Evolutionary conservation across 2,797 vertebrate species (phyloP).

Genomic region (Callimico goeldii): DNA sequence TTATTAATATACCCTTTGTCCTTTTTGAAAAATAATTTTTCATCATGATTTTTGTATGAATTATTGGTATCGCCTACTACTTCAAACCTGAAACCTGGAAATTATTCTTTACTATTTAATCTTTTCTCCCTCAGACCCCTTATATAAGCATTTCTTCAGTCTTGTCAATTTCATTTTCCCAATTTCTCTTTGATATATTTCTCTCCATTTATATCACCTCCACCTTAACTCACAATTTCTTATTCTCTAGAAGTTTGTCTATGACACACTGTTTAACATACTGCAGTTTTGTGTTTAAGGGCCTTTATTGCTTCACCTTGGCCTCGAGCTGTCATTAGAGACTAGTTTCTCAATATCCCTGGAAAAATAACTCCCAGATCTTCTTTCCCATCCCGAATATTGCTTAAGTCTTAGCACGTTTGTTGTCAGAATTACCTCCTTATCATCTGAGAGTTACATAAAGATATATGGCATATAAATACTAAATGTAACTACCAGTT

Average conservation of each 20-base stretch:
- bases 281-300: not conserved
- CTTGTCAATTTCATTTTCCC: not conserved
- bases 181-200: not conserved
- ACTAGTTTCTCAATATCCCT: not conserved
- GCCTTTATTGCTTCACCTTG: not conserved
- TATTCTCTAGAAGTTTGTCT: not conserved
- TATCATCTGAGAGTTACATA: not conserved
- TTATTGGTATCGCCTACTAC: not conserved
- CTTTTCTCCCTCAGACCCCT: not conserved
- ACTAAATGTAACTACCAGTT: not conserved
- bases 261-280: not conserved
- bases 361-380: not conserved
- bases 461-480: not conserved
- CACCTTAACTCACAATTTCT: not conserved
- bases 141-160: not conserved
- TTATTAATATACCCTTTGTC: not conserved
- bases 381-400: not conserved
- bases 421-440: not conserved
- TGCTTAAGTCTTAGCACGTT: not conserved
- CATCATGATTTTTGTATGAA: not conserved
- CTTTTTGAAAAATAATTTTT: not conserved
- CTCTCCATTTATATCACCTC: not conserved
- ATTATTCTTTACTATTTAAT: not conserved
- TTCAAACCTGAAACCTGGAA: not conserved
- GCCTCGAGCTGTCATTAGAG: not conserved